A percentile compares a stretch with the other conserved stretches of the same genome.
Conservation (phyloP, 2,888 invertebrate species). For the Sussaba pulchella region DNA sequence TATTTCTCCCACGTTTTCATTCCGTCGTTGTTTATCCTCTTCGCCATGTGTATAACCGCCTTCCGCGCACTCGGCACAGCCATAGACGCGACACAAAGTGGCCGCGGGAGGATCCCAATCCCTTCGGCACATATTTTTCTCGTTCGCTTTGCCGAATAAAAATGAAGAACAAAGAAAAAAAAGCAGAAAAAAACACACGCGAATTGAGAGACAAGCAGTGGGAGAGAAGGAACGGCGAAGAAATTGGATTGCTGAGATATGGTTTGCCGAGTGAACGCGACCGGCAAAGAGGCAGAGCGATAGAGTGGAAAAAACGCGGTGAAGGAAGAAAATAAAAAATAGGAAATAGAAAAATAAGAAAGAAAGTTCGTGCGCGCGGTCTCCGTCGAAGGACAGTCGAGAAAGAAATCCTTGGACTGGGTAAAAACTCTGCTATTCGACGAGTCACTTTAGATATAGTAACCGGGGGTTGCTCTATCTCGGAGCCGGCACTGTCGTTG, state of each 20-base stretch:
- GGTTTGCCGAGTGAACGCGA: conserved; percentile 56
- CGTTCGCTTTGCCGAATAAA: conserved; percentile 26
- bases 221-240: conserved; percentile 47
- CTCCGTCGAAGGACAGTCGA: conserved; percentile 45
- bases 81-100: conserved; percentile 31
- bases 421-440: conserved; percentile 50
- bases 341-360: conserved; percentile 24
- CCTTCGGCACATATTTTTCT: conserved; percentile 31
- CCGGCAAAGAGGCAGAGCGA: conserved; percentile 52
- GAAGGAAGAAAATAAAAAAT: conserved; percentile 20
- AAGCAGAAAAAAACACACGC: background rate
- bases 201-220: background rate
- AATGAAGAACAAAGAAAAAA: conserved; percentile 39
- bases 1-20: conserved; percentile 11
- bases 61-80: no score
- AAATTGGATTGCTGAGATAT: conserved; percentile 68
- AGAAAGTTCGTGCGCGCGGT: conserved; percentile 24
- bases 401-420: conserved; percentile 40
- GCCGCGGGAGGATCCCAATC: conserved; percentile 21
- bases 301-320: conserved; percentile 28
- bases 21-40: background rate
- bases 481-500: conserved; percentile 40
- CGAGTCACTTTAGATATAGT: conserved; percentile 39
- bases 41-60: conserved; percentile 7
- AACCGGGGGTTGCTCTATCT: conserved; percentile 49